Evolutionary conservation across 2,888 invertebrate species (phyloP).

Genomic region (Patella depressa): DNA sequence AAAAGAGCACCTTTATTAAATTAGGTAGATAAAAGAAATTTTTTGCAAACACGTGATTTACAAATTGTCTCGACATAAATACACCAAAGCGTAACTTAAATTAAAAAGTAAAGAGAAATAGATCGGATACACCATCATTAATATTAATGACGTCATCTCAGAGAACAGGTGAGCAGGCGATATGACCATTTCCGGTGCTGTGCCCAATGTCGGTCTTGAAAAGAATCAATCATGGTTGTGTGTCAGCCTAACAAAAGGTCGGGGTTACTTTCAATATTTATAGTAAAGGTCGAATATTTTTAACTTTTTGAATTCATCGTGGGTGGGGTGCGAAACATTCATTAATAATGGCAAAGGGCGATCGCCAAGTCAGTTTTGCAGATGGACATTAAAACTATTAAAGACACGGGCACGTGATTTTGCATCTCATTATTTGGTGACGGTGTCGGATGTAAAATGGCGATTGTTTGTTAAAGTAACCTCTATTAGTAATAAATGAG

Average conservation of each 20-base stretch:
- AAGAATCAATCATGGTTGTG: background rate
- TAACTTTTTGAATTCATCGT: no score
- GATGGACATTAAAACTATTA: conserved; percentile 9
- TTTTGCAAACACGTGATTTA: background rate
- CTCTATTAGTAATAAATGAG: background rate
- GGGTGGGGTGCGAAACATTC: no score
- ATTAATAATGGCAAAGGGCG: no score
- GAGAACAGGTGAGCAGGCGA: background rate
- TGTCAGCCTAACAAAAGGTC: background rate
- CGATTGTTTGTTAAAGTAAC: background rate
- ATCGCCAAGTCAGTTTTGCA: background rate
- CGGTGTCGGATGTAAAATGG: background rate
- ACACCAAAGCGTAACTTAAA: background rate
- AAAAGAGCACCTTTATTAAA: conserved; percentile 6
- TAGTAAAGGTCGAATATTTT: no score
- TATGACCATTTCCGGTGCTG: background rate
- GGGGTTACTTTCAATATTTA: no score
- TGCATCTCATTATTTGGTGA: background rate
- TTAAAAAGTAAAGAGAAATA: background rate
- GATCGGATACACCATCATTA: background rate
- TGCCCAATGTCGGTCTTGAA: background rate
- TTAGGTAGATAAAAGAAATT: background rate
- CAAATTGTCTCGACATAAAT: no score
- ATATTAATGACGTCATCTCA: background rate
- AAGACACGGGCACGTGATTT: background rate